These are phyloP conservation scores for Lamellibrachia satsuma DNA, from an alignment of 2,888 invertebrate species.

Conservation along the genomic window DNA sequence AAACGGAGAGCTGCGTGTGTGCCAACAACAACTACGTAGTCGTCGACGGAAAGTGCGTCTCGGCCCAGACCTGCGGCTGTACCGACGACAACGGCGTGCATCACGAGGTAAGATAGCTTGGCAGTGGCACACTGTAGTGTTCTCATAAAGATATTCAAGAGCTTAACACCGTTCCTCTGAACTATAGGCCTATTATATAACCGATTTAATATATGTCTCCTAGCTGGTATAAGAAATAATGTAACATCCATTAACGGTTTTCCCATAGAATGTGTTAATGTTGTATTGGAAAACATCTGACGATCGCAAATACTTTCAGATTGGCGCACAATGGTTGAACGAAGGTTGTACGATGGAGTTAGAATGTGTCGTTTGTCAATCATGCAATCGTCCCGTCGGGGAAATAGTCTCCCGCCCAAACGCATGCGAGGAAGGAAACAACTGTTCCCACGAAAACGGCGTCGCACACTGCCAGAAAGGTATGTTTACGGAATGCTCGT, in stretches of 20 bases:
- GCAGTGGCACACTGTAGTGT: too few relatives aligned
- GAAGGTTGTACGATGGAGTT: background rate
- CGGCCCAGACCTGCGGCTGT: too few relatives aligned
- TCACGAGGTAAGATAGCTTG: too few relatives aligned
- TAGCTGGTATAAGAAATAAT: background rate
- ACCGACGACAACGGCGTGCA: too few relatives aligned
- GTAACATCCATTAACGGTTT: background rate
- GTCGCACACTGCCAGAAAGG: background rate
- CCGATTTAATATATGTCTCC: background rate
- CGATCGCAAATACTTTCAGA: background rate
- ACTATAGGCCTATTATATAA: background rate
- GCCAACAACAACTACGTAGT: too few relatives aligned
- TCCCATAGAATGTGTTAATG: background rate
- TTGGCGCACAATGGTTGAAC: slow-evolving; percentile 19
- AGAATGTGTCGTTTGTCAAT: background rate
- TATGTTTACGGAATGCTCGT: background rate
- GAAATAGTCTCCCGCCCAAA: background rate
- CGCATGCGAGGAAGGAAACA: background rate
- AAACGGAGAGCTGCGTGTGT: too few relatives aligned
- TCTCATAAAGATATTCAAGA: too few relatives aligned
- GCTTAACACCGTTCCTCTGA: background rate
- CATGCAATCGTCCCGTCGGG: slow-evolving; percentile 22
- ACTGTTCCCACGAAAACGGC: background rate
- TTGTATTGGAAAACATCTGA: background rate
- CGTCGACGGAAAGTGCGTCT: too few relatives aligned